A percentile compares a stretch with the other conserved stretches of the same genome.
Conservation (phyloP, 2,888 invertebrate species). For the Oasisia sp. region DNA sequence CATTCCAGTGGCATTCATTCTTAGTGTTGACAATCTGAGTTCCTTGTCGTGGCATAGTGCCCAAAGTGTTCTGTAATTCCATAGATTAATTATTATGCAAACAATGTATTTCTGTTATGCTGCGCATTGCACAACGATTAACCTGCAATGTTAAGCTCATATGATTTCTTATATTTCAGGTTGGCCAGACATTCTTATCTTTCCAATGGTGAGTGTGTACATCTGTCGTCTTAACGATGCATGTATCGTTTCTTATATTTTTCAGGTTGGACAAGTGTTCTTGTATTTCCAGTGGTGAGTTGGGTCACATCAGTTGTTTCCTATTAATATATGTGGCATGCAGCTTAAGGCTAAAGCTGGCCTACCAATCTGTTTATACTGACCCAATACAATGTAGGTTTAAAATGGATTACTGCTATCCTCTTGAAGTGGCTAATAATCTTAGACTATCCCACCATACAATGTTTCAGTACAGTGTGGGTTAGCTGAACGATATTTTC, state of each 20-base stretch:
- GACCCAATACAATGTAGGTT: no score
- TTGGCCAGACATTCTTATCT: conserved; percentile 80
- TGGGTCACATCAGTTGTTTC: not conserved
- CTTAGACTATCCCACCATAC: no score
- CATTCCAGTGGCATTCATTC: no score
- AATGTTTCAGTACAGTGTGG: no score
- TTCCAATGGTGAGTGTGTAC: conserved; percentile 75
- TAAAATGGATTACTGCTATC: no score
- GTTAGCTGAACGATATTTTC: no score
- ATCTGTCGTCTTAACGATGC: not conserved
- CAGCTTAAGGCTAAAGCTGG: not conserved
- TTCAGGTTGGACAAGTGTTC: not conserved
- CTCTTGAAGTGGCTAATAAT: no score
- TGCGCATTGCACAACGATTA: not conserved
- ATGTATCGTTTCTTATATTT: conserved; percentile 9
- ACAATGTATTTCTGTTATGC: no score
- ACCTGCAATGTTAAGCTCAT: not conserved
- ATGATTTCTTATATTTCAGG: conserved; percentile 56
- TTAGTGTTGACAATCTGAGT: no score
- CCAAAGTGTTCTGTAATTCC: no score
- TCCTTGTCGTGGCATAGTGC: no score
- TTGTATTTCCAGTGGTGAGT: not conserved
- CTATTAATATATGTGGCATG: not conserved
- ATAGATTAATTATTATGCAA: no score
- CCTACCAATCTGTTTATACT: not conserved